Percentiles rank a stretch among this genome's conserved stretches.
Conservation (phyloP, 2,888 invertebrate species). For the Tyria jacobaeae region DNA sequence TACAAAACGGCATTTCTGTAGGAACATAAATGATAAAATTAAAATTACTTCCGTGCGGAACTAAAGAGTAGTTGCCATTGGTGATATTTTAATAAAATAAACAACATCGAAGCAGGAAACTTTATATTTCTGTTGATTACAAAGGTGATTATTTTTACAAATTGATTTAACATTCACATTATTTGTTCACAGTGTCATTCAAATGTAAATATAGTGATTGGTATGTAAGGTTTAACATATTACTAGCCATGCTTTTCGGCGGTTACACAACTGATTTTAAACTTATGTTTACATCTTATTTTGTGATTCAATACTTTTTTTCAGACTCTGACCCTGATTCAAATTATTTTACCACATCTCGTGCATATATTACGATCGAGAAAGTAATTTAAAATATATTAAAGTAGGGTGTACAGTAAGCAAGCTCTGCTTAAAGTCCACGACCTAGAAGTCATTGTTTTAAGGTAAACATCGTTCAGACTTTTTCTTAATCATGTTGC, state of each 20-base stretch:
- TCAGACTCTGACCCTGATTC: too few relatives aligned
- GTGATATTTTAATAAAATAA: conserved; percentile 5
- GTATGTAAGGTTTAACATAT: conserved; percentile 6
- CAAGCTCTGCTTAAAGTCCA: too few relatives aligned
- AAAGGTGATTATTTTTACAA: conserved; percentile 7
- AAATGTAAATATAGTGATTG: conserved; percentile 16
- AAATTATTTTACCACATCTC: too few relatives aligned
- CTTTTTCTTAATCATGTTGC: conserved; percentile 26
- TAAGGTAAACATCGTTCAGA: too few relatives aligned
- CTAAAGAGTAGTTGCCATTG: neutral
- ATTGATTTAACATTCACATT: conserved; percentile 26
- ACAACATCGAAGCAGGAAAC: conserved; percentile 4
- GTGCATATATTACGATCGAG: too few relatives aligned
- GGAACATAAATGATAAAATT: conserved; percentile 25
- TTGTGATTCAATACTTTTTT: neutral
- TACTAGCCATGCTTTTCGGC: neutral
- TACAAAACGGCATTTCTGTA: conserved; percentile 16
- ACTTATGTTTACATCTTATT: neutral
- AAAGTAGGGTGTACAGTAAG: too few relatives aligned
- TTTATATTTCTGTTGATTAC: neutral
- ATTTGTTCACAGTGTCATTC: conserved; percentile 23
- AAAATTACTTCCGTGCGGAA: conserved; percentile 35
- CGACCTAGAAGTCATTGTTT: too few relatives aligned
- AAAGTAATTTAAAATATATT: too few relatives aligned
- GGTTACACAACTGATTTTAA: neutral